Percentiles rank a stretch among this genome's conserved stretches.
Conservation (phyloP, 2,113 vertebrate species). For the Delphinus delphis region DNA sequence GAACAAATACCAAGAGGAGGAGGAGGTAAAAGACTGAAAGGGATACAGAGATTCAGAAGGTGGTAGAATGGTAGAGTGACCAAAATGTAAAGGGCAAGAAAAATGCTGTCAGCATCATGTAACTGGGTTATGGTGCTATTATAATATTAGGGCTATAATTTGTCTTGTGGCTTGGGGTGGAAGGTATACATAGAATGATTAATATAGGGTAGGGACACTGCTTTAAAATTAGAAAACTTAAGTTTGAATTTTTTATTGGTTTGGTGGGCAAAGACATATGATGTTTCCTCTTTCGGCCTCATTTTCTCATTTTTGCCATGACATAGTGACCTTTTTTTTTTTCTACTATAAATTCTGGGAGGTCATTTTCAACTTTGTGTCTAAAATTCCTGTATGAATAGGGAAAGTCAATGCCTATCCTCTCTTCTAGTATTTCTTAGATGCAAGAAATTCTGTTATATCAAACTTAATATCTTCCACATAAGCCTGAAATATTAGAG, state of each 20-base stretch:
- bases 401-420: not conserved
- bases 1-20: not conserved
- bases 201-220: not conserved
- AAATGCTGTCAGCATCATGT: not conserved
- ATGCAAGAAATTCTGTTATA: slow-evolving; percentile 56
- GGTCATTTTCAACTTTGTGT: not conserved
- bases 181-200: not conserved
- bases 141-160: not conserved
- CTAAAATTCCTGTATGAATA: not conserved
- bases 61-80: not conserved
- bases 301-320: not conserved
- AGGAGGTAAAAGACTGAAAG: not conserved
- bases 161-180: not conserved
- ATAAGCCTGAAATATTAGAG: slow-evolving; percentile 40
- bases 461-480: slow-evolving; percentile 50
- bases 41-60: not conserved
- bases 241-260: not conserved
- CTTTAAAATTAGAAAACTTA: not conserved
- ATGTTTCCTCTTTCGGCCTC: not conserved
- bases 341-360: not conserved
- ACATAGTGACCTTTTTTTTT: not conserved
- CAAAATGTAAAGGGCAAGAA: not conserved
- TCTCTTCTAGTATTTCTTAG: not conserved
- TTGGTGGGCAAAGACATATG: not conserved
- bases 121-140: rapidly evolving